Evolutionary conservation across 2,888 invertebrate genomes (phyloP).

Genomic region (Xylophagus ater): DNA sequence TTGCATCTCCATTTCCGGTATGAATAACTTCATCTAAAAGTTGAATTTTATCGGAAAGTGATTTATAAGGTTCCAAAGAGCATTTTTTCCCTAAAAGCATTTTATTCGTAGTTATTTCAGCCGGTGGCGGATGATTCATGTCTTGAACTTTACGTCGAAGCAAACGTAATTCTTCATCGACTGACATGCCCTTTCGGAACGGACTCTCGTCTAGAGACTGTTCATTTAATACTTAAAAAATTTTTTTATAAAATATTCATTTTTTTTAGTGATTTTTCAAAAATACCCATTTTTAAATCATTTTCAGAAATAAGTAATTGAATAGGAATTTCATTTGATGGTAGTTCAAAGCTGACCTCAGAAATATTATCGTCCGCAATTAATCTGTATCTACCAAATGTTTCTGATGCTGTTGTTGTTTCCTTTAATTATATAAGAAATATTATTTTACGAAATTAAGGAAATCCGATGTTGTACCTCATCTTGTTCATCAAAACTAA

Average conservation of each 20-base stretch:
- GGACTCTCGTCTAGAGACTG: conserved; percentile 45
- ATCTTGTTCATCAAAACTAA: conserved; percentile 70
- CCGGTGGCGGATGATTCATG: conserved; percentile 27
- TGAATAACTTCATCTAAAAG: conserved; percentile 59
- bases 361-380: conserved; percentile 30
- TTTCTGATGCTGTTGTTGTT: conserved; percentile 8
- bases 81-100: conserved; percentile 43
- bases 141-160: conserved; percentile 26
- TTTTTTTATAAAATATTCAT: conserved; percentile 26
- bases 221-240: conserved; percentile 41
- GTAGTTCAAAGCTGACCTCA: conserved; percentile 34
- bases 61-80: conserved; percentile 44
- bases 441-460: too few species aligned
- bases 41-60: conserved; percentile 56
- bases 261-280: conserved; percentile 19
- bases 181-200: conserved; percentile 27
- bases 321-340: conserved; percentile 31
- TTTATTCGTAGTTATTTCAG: conserved; percentile 29
- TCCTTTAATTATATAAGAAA: too few species aligned
- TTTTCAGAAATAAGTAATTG: conserved; percentile 32
- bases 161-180: conserved; percentile 36
- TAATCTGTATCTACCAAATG: conserved; percentile 9
- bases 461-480: too few species aligned
- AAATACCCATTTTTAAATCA: conserved; percentile 24
- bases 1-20: conserved; percentile 66